These are phyloP conservation scores for Anagrus nilaparvatae DNA, from an alignment of 1,140 invertebrate species.

Conservation along the genomic window DNA sequence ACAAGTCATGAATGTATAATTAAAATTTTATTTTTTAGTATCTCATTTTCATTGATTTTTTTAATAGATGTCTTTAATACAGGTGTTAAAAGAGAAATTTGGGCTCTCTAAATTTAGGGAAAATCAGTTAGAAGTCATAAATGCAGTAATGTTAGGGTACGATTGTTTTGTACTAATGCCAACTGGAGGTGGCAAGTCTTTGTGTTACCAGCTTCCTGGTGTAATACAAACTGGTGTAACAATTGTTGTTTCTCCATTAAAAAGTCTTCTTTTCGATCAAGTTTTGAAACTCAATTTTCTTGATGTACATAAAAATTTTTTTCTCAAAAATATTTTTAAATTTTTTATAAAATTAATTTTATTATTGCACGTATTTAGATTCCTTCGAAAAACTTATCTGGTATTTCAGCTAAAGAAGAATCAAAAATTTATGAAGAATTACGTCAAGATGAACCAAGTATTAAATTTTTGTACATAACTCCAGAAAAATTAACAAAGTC, in stretches of 20 bases:
- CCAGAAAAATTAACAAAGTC: constrained; percentile 85
- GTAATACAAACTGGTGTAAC: constrained; percentile 65
- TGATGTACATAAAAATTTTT: constrained; percentile 49
- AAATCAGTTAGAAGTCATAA: constrained; percentile 90
- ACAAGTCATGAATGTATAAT: constrained; percentile 49
- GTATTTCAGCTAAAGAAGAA: too few relatives aligned
- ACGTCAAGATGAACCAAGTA: constrained; percentile 44
- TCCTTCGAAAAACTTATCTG: constrained; percentile 40
- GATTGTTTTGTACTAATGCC: constrained; percentile 96
- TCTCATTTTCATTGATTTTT: background rate
- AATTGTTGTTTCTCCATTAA: constrained; percentile 87
- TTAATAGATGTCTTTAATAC: constrained; percentile 20
- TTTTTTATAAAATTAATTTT: constrained; percentile 14
- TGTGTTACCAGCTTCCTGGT: constrained; percentile 87
- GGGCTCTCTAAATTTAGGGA: constrained; percentile 75
- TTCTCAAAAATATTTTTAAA: too few relatives aligned
- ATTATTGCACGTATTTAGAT: constrained; percentile 76
- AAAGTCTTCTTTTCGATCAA: constrained; percentile 90
- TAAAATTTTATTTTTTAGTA: constrained; percentile 9
- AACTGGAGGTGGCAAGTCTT: constrained; percentile 92
- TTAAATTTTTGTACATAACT: constrained; percentile 91
- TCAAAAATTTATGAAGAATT: constrained; percentile 60
- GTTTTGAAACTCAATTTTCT: constrained; percentile 72
- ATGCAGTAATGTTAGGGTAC: constrained; percentile 73
- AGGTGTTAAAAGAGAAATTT: constrained; percentile 54